These are phyloP conservation scores for Phylloscopus whistleri DNA, from an alignment of 2,113 vertebrate species.

Conservation along the genomic window DNA sequence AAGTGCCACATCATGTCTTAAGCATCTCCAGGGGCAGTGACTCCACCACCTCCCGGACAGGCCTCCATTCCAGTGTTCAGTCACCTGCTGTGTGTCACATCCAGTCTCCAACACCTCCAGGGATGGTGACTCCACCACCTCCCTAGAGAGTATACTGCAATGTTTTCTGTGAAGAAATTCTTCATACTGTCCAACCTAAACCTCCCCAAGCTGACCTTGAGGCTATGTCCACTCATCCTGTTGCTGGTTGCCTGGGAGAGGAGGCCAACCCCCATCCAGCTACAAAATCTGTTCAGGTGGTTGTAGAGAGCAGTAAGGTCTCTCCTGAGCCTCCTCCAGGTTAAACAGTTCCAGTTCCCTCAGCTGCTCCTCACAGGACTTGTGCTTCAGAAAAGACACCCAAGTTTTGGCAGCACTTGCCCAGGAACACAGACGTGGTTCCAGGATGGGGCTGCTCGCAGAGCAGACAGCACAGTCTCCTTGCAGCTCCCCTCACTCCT, in stretches of 20 bases:
- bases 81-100: too few species aligned
- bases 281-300: neutral
- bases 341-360: neutral
- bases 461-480: fast-evolving
- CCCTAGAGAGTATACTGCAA: neutral
- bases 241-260: neutral
- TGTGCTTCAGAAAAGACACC: neutral
- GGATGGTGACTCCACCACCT: neutral
- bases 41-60: neutral
- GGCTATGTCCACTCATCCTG: neutral
- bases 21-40: neutral
- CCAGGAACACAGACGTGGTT: fast-evolving
- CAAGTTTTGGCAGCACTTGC: neutral
- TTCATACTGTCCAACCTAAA: neutral
- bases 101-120: neutral
- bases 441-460: fast-evolving
- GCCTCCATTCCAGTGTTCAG: neutral
- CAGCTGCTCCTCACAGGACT: neutral
- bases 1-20: fast-evolving
- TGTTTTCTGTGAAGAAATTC: neutral
- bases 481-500: fast-evolving
- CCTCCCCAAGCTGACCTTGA: neutral
- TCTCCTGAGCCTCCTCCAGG: neutral
- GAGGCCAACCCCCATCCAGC: too few species aligned
- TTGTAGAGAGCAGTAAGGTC: neutral